Base-by-base conservation (phyloP, 2,888 invertebrate genomes). In the Tolmerus cingulatus region DNA sequence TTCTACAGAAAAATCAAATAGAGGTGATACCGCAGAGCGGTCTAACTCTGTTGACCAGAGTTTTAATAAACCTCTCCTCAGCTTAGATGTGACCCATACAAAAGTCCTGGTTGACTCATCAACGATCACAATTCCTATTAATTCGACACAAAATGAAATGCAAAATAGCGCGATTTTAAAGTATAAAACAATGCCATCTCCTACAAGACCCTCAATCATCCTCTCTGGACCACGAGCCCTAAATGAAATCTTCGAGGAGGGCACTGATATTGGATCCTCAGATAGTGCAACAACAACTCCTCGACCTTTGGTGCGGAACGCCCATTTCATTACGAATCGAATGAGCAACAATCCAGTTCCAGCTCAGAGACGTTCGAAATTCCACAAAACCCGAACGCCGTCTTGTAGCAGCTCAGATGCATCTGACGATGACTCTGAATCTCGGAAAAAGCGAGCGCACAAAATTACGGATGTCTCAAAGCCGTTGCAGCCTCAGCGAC, bases 401-500 rank as follows among this genome's bases (percentile, higher is more conserved):
- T 98, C 98, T 86, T 98, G 98, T 91, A 98, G 98, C 90, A 98
- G 98, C 85, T 98, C 98, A 0, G 98, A 98, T 92, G 97, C 98
- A 7, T 98, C 98, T 88, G 98, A 98, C 92, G 95, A 95, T 90
- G 97, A 97, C 91, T 96, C 96, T 85, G 97, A 97, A 91, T 94
- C 95, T 74, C 95, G 96, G 89, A 97, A 97, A 91, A 97, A 97
- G 91, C 94, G 97, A 86, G 95, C 96, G 16, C 95, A 96, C 88
- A 96, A 96, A 91, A 94, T 96, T 87, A 93, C 93, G 86, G 94
- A 93, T 57, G 94, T 95, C 34, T 94, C 95, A 74, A 94, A 93
- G 7, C 95, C 95, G 89, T 94, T 95, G 57, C 93, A 95, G 87
- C 93, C 94, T 88, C 93, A 93, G 88, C 93, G 97, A 27, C 94